phyloP scores from a whole-genome alignment of 37 sponge, comb jelly and placozoan genomes.

The Dysidea cf. avara region DNA sequence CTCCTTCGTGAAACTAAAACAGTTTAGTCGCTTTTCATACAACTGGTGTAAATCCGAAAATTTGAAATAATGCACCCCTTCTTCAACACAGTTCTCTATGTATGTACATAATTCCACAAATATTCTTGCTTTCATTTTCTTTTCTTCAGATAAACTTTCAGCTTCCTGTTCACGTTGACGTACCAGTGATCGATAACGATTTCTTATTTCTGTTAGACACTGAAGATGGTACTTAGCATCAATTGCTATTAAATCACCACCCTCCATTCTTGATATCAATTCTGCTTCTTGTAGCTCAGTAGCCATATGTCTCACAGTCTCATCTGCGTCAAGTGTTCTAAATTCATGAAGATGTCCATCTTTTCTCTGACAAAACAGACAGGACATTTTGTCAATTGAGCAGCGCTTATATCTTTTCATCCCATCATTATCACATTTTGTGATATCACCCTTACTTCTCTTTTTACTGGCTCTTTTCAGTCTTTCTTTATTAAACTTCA shows the following conservation, averaged over 20 bases:
- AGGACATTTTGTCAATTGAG: too few species aligned
- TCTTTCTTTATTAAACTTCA: too few species aligned
- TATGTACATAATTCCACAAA: constrained; percentile 9
- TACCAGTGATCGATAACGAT: constrained; percentile 9
- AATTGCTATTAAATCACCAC: constrained; percentile 17
- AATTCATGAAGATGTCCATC: too few species aligned
- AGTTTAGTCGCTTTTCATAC: constrained; percentile 3
- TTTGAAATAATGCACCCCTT: constrained; percentile 24
- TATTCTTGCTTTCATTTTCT: constrained; percentile 15
- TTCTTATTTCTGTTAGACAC: constrained; percentile 13
- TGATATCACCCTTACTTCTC: too few species aligned
- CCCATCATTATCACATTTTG: too few species aligned
- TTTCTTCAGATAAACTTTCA: background rate
- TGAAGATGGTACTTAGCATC: constrained; percentile 22
- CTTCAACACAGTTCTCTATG: constrained; percentile 6
- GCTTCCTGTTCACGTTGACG: background rate
- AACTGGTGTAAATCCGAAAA: constrained; percentile 8
- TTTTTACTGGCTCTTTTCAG: too few species aligned
- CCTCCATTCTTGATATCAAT: background rate
- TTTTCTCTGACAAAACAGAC: too few species aligned
- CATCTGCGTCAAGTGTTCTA: too few species aligned
- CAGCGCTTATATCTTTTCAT: too few species aligned
- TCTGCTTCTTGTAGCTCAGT: constrained; percentile 4
- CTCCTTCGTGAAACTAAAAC: background rate
- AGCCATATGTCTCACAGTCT: too few species aligned